Evolutionary conservation across 2,797 vertebrate genomes (phyloP).

Genomic region (Mycteria americana): DNA sequence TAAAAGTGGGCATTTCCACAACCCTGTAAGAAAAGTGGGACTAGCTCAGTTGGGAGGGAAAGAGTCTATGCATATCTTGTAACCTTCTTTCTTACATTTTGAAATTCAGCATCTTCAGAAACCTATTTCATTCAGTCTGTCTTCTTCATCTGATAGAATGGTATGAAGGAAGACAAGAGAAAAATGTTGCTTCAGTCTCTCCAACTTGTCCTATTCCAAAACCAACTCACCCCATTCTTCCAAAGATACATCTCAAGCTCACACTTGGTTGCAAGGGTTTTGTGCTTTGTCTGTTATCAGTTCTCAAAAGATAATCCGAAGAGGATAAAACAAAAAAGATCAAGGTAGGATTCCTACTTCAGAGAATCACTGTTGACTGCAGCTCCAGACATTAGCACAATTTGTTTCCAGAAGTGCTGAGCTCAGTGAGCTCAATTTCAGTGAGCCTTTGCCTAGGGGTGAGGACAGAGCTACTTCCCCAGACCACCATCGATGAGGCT

Average conservation of each 20-base stretch:
- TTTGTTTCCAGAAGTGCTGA: background rate
- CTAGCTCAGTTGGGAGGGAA: background rate
- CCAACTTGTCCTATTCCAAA: background rate
- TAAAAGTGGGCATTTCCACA: background rate
- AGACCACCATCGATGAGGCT: background rate
- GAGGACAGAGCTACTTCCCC: background rate
- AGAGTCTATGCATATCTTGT: background rate
- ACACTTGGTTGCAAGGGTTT: background rate
- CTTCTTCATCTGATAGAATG: background rate
- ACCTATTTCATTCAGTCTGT: background rate
- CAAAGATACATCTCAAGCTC: background rate
- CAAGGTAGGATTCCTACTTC: background rate
- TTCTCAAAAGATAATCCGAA: background rate
- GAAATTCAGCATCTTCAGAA: background rate
- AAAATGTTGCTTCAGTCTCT: background rate
- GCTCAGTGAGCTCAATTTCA: background rate
- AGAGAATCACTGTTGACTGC: background rate
- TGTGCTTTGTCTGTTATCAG: background rate
- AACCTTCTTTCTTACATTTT: background rate
- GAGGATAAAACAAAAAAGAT: background rate
- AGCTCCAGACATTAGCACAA: background rate
- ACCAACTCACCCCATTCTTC: background rate
- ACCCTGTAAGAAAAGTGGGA: background rate
- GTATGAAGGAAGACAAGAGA: background rate
- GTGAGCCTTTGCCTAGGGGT: background rate